Evolutionary conservation across 2,888 invertebrate genomes (phyloP).

Genomic region (Candidula unifasciata): DNA sequence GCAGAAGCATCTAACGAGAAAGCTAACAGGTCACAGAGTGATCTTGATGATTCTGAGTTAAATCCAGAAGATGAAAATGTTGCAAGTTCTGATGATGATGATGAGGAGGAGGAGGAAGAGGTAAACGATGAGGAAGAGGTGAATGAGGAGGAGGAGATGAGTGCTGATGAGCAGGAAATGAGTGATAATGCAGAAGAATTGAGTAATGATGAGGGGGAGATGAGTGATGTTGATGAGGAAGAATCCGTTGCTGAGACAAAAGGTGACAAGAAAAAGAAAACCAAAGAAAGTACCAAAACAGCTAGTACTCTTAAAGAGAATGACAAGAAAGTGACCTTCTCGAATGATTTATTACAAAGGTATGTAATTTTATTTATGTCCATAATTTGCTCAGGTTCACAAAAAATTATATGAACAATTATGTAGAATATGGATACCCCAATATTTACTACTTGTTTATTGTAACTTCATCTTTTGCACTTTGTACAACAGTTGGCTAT

Average conservation of each 20-base stretch:
- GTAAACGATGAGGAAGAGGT: constrained; percentile 56
- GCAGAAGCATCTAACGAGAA: neutral
- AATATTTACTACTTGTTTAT: no score
- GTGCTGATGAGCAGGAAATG: constrained; percentile 51
- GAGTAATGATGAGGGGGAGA: constrained; percentile 54
- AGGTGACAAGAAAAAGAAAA: no score
- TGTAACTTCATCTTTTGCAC: no score
- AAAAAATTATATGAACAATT: no score
- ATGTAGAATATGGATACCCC: no score
- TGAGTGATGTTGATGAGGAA: constrained; percentile 13
- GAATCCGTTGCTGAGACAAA: neutral
- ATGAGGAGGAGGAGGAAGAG: constrained; percentile 46
- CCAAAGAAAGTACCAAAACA: neutral
- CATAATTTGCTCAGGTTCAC: no score
- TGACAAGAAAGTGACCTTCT: constrained; percentile 45
- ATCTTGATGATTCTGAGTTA: neutral
- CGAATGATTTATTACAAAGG: constrained; percentile 42
- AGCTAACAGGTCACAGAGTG: neutral
- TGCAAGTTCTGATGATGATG: constrained; percentile 40
- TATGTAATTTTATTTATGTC: neutral
- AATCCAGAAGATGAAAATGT: neutral
- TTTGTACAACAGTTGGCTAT: no score
- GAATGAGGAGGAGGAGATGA: constrained; percentile 57
- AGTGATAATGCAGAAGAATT: constrained; percentile 49
- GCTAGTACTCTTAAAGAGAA: neutral